Conservation (phyloP, 2,113 vertebrate species). For the Cryptotis parvus region DNA sequence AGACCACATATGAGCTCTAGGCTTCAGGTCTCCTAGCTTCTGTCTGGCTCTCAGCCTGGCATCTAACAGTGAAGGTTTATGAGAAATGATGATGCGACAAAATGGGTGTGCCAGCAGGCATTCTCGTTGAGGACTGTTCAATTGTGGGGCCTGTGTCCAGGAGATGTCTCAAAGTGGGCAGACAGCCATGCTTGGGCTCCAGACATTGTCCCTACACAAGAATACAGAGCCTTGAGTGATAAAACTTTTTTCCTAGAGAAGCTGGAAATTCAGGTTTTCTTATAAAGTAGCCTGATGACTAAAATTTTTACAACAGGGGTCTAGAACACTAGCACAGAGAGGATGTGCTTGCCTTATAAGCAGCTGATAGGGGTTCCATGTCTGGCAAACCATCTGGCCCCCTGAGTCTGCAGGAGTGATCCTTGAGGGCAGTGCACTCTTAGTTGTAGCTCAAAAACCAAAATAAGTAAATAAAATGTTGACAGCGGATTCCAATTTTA, state of each 20-base stretch:
- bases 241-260: constrained; percentile 35
- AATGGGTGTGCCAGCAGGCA: neutral
- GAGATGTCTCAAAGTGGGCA: neutral
- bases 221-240: neutral
- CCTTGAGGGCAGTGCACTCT: too few species aligned
- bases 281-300: neutral
- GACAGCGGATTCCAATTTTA: neutral
- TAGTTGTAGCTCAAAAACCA: too few species aligned
- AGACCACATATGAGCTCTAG: constrained; percentile 1
- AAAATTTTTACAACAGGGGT: neutral
- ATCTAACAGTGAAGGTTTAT: constrained; percentile 4
- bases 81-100: neutral
- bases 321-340: too few species aligned
- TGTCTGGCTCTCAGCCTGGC: neutral
- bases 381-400: too few species aligned
- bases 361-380: too few species aligned
- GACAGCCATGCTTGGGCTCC: neutral
- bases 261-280: constrained; percentile 4
- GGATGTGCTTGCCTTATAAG: too few species aligned
- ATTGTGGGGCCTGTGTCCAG: neutral
- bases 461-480: neutral
- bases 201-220: neutral
- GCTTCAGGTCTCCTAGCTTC: neutral
- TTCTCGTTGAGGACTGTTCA: neutral
- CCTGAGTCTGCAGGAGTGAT: too few species aligned